These are phyloP conservation scores for Clinocottus analis DNA, from an alignment of 2,113 vertebrate genomes.

Conservation along the genomic window DNA sequence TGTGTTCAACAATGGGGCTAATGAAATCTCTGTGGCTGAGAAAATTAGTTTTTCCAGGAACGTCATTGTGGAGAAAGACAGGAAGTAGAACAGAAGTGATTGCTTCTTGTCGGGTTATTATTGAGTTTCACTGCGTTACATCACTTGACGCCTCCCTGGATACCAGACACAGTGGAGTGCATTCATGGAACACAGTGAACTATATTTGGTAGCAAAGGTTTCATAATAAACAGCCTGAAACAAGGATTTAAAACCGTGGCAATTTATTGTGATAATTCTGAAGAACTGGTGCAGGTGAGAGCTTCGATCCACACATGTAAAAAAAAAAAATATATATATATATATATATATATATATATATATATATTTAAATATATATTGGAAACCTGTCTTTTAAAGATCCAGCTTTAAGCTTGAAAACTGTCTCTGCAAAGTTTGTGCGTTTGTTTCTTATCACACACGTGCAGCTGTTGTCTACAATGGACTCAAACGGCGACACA, in stretches of 20 bases:
- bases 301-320: too few relatives aligned
- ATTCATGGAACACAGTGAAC: conserved; percentile 61
- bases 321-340: too few relatives aligned
- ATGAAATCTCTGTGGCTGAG: conserved; percentile 74
- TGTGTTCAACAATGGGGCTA: conserved; percentile 75
- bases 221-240: conserved; percentile 48
- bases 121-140: conserved; percentile 78
- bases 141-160: conserved; percentile 68
- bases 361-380: too few relatives aligned
- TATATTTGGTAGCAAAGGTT: conserved; percentile 42
- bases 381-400: not conserved
- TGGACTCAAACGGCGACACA: not conserved
- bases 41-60: conserved; percentile 75
- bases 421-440: not conserved
- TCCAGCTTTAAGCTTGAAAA: not conserved
- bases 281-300: conserved; percentile 21
- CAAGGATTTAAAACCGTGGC: not conserved
- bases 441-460: conserved; percentile 13
- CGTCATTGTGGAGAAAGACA: conserved; percentile 73
- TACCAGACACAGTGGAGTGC: conserved; percentile 62
- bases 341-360: too few relatives aligned
- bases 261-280: conserved; percentile 30
- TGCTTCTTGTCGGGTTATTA: conserved; percentile 77
- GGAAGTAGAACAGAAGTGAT: conserved; percentile 74
- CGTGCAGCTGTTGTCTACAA: not conserved